These are phyloP conservation scores for Porites divaricata DNA, from an alignment of 92 coral and sea anemone genomes.

Conservation along the genomic window DNA sequence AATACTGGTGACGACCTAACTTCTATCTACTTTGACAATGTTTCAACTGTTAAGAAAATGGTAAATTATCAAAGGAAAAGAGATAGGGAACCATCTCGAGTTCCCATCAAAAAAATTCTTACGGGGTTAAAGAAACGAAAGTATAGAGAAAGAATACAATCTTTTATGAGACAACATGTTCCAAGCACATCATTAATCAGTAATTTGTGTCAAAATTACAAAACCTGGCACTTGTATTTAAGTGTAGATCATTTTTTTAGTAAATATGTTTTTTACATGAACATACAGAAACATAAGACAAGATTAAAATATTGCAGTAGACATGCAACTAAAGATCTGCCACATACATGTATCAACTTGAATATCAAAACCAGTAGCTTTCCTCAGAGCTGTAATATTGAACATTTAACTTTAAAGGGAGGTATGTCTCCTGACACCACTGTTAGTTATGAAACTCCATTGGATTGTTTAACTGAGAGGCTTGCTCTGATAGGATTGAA, in stretches of 20 bases:
- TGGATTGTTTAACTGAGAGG: slow-evolving; percentile 52
- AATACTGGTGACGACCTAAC: slow-evolving; percentile 3
- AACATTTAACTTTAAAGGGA: slow-evolving; percentile 41
- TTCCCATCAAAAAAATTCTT: slow-evolving; percentile 51
- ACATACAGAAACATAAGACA: slow-evolving; percentile 25
- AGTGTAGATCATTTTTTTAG: slow-evolving; percentile 30
- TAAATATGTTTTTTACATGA: slow-evolving; percentile 49
- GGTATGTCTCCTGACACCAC: slow-evolving; percentile 42
- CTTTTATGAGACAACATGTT: slow-evolving; percentile 41
- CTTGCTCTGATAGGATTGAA: slow-evolving; percentile 54
- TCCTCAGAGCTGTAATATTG: slow-evolving; percentile 31
- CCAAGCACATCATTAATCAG: slow-evolving; percentile 49
- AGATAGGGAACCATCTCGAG: slow-evolving; percentile 20
- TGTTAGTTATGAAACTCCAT: slow-evolving; percentile 35
- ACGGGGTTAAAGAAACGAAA: slow-evolving; percentile 23
- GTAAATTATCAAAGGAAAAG: slow-evolving; percentile 33
- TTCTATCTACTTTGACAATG: too few species aligned
- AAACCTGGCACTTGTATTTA: slow-evolving; percentile 19
- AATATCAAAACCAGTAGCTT: neutral
- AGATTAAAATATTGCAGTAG: slow-evolving; percentile 11
- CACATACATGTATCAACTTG: neutral
- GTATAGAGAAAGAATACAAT: slow-evolving; percentile 1
- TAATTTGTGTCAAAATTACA: slow-evolving; percentile 53
- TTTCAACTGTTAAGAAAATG: neutral
- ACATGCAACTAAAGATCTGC: slow-evolving; percentile 9